A percentile compares a stretch with the other conserved stretches of the same genome.
Conservation (phyloP, 1,140 invertebrate species). For the Bombus affinis region DNA sequence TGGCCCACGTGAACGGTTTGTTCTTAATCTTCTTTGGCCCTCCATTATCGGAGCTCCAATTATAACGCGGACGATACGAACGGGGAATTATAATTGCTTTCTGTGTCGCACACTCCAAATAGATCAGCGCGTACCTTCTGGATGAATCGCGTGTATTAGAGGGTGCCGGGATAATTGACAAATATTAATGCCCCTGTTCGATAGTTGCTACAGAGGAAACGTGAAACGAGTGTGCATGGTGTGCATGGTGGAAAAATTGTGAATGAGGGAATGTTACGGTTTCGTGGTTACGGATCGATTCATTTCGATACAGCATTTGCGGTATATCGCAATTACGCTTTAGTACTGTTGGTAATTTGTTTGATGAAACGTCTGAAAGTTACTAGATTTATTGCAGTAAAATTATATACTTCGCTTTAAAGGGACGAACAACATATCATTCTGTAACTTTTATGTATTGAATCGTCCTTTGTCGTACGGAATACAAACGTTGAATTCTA, state of each 20-base stretch:
- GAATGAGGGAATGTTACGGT: not conserved
- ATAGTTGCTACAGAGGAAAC: constrained; percentile 14
- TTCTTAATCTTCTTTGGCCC: constrained; percentile 82
- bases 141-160: constrained; percentile 27
- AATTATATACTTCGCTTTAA: not conserved
- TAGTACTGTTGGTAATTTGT: not conserved
- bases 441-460: too few species aligned
- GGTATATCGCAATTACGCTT: not conserved
- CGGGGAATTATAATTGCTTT: constrained; percentile 79
- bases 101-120: constrained; percentile 33
- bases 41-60: constrained; percentile 80
- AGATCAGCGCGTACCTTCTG: constrained; percentile 35
- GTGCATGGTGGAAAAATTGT: not conserved
- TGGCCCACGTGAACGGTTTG: constrained; percentile 45
- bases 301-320: too few species aligned
- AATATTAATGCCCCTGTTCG: constrained; percentile 60
- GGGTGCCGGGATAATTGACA: constrained; percentile 59
- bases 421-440: not conserved
- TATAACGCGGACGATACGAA: constrained; percentile 77
- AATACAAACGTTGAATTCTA: not conserved
- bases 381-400: not conserved
- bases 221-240: not conserved
- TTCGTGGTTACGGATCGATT: not conserved
- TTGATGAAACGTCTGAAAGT: not conserved
- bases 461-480: too few species aligned